Conservation (phyloP, 2,113 vertebrate species). For the Lepus timidus region DNA sequence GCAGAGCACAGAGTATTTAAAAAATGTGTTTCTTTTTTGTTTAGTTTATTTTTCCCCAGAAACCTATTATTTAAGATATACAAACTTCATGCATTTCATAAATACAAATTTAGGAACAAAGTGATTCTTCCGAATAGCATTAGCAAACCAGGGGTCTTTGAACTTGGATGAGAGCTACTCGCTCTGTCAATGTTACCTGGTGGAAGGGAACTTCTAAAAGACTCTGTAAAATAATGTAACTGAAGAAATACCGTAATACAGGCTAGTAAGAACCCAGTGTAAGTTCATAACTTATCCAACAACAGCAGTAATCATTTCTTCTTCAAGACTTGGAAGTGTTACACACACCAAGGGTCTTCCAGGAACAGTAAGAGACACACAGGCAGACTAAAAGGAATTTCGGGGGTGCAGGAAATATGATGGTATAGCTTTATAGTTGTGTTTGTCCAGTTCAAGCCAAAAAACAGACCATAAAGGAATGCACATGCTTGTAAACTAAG, state of each 20-base stretch:
- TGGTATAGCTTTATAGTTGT: neutral
- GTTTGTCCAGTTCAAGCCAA: neutral
- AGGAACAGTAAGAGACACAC: neutral
- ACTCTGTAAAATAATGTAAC: neutral
- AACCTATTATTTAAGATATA: no score
- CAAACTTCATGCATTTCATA: no score
- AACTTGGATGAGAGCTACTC: neutral
- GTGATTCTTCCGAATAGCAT: neutral
- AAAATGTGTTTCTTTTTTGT: neutral
- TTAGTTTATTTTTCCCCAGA: no score
- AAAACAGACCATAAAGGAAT: neutral
- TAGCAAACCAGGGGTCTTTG: neutral
- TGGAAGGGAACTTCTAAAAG: neutral
- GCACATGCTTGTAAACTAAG: neutral
- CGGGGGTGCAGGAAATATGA: neutral
- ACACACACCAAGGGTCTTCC: neutral
- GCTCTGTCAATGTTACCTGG: neutral
- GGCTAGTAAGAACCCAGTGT: neutral
- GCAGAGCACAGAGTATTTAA: neutral
- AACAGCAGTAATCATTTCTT: neutral
- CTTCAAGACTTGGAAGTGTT: neutral
- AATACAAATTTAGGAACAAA: no score
- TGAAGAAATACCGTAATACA: neutral
- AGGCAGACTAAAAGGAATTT: neutral
- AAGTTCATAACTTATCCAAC: neutral